Evolutionary conservation across 2,797 vertebrate species (phyloP).

Genomic region (Hirundo rustica): DNA sequence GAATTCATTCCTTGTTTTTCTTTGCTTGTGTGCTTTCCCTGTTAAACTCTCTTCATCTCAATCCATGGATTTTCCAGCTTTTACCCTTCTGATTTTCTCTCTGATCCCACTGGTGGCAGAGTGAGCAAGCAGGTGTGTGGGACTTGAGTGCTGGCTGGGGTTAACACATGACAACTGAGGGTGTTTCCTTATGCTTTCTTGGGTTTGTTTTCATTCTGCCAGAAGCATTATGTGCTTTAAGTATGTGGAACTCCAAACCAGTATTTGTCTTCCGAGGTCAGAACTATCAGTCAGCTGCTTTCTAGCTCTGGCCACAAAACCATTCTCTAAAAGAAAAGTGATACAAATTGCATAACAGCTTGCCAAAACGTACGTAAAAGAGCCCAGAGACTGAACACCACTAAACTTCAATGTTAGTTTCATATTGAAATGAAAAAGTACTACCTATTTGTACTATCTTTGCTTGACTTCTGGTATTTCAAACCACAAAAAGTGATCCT

Average conservation of each 20-base stretch:
- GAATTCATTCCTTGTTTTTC: not conserved
- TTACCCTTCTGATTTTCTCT: not conserved
- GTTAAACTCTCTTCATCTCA: not conserved
- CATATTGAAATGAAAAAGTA: not conserved
- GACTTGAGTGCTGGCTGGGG: not conserved
- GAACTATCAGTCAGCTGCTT: not conserved
- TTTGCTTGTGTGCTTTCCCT: not conserved
- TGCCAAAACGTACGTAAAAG: not conserved
- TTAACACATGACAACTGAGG: not conserved
- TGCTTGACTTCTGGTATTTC: not conserved
- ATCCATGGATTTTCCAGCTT: not conserved
- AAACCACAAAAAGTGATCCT: not conserved
- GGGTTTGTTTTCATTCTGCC: not conserved
- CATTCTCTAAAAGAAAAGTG: not conserved
- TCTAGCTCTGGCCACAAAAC: not conserved
- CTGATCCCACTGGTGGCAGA: not conserved
- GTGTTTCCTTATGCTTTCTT: not conserved
- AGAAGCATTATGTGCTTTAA: not conserved
- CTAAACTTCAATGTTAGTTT: not conserved
- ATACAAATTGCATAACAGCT: not conserved
- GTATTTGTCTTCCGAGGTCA: not conserved
- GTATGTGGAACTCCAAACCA: not conserved
- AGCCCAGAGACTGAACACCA: not conserved
- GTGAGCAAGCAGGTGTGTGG: fast-evolving
- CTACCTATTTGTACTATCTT: not conserved